A percentile compares a stretch with the other conserved stretches of the same genome.
These are phyloP conservation scores for Cryptoleucopteryx plumbea DNA, from an alignment of 2,113 vertebrate species.

Conservation along the genomic window DNA sequence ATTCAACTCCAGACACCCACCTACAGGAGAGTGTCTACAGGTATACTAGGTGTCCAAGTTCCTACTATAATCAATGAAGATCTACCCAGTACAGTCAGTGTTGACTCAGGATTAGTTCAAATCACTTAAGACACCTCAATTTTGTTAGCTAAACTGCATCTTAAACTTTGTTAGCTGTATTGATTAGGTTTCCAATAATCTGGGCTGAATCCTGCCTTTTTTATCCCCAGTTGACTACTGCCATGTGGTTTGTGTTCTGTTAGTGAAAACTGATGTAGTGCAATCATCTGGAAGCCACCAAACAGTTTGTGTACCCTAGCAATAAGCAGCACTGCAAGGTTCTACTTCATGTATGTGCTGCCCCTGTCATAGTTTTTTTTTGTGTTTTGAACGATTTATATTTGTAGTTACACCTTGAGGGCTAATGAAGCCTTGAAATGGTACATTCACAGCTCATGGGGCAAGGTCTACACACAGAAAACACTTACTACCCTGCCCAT, in stretches of 20 bases:
- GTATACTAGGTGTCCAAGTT: neutral
- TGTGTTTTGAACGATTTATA: neutral
- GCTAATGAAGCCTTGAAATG: neutral
- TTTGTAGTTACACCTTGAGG: neutral
- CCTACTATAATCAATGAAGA: neutral
- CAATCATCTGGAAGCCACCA: neutral
- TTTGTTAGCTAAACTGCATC: neutral
- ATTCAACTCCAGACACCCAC: neutral
- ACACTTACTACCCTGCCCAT: neutral
- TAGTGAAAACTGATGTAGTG: neutral
- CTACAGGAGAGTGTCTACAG: neutral
- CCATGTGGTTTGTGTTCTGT: neutral
- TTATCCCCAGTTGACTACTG: neutral
- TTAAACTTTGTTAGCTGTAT: neutral
- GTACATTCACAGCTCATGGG: neutral
- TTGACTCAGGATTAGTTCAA: neutral
- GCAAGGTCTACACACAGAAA: neutral
- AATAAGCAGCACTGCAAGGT: neutral
- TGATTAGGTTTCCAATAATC: neutral
- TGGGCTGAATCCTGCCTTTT: neutral
- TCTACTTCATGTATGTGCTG: neutral
- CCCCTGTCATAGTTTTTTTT: neutral
- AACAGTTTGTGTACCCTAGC: neutral
- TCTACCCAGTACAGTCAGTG: too few species aligned
- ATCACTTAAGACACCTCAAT: neutral